Evolutionary conservation across 2,888 invertebrate genomes (phyloP), one percentile per base, ranked within the genome.

Genomic region (Dynastes maya): DNA sequence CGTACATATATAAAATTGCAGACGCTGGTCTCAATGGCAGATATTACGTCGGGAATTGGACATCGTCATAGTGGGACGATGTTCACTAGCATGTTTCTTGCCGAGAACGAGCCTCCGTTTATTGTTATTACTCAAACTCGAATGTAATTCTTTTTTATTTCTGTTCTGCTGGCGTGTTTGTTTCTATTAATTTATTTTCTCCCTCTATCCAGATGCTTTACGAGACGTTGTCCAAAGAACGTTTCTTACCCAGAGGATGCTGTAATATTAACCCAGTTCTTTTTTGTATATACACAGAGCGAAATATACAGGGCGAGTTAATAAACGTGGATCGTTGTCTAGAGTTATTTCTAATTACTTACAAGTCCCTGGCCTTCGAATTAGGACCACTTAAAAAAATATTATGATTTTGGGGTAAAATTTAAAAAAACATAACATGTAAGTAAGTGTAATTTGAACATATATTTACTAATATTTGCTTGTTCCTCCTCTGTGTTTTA

Each of bases 1-100:
- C 11, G 55, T 55, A 68, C 68, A 76, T 55, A 67, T 67, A 76
- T 76, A 76, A 76, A 76, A 76, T 61, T 76, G 40, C 76, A 76
- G 76, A 68, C 76, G 22, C 67, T 64, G 51, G 58, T 55, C 76
- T 76, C 40, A 76, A 76, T 68, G 67, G 65, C 76, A 22, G 22
- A 76, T 64, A 68, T 68, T 76, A 76, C 51, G 76, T 76, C 9
- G 29, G 32, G 64, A 67, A 76, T 22, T 67, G 68, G 76, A 55
- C 76, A 67, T 45, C 58, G 49, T 76, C 67, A 76, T 51, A 22
- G 72, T 11, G 45, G 61, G 45, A 45, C 40, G 45, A 74, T 74
- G 72, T 74, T 74, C 61, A 61, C 72, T 11, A 74, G 63, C 27
- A 74, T 49, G 29, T 74, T 74, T 74, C 72, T 74, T 74, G 40